Conservation (phyloP, 2,888 invertebrate species). For the Drosophila monieri region DNA sequence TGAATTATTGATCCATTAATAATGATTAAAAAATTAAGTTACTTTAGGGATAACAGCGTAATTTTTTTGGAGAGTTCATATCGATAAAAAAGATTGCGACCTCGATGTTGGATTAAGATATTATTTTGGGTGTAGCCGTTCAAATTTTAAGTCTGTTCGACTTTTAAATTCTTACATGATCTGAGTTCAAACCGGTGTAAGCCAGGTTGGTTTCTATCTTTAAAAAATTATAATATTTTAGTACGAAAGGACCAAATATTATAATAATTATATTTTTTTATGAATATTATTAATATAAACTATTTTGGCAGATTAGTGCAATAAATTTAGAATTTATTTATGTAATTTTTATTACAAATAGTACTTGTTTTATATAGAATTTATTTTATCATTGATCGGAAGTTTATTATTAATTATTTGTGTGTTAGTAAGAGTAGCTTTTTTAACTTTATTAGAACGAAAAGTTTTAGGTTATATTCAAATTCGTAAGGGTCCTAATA, state of each 20-base stretch:
- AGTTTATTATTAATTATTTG: slow-evolving; percentile 86
- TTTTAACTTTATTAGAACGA: slow-evolving; percentile 90
- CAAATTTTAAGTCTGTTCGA: slow-evolving; percentile 90
- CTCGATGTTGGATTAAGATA: slow-evolving; percentile 91
- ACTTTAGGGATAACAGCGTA: slow-evolving; percentile 94
- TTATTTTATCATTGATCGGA: slow-evolving; percentile 83
- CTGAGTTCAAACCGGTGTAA: slow-evolving; percentile 94
- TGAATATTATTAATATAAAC: slow-evolving; percentile 78
- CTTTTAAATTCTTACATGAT: slow-evolving; percentile 93
- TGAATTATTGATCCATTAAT: slow-evolving; percentile 85
- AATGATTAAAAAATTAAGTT: slow-evolving; percentile 89
- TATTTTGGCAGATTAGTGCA: slow-evolving; percentile 89
- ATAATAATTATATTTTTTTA: slow-evolving; percentile 84
- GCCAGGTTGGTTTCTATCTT: slow-evolving; percentile 95
- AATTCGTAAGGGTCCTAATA: slow-evolving; percentile 88
- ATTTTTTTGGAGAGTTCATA: slow-evolving; percentile 90
- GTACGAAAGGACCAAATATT: slow-evolving; percentile 91
- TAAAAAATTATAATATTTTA: slow-evolving; percentile 86
- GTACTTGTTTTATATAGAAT: slow-evolving; percentile 85
- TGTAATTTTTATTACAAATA: slow-evolving; percentile 86
- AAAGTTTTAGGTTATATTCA: slow-evolving; percentile 88
- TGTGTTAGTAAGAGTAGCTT: slow-evolving; percentile 88
- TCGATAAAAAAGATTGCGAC: slow-evolving; percentile 91
- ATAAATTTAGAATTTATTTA: slow-evolving; percentile 89
- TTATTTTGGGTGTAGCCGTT: slow-evolving; percentile 88